Evolutionary conservation across 1,140 invertebrate species (phyloP).

Genomic region (Drosophila bipectinata): DNA sequence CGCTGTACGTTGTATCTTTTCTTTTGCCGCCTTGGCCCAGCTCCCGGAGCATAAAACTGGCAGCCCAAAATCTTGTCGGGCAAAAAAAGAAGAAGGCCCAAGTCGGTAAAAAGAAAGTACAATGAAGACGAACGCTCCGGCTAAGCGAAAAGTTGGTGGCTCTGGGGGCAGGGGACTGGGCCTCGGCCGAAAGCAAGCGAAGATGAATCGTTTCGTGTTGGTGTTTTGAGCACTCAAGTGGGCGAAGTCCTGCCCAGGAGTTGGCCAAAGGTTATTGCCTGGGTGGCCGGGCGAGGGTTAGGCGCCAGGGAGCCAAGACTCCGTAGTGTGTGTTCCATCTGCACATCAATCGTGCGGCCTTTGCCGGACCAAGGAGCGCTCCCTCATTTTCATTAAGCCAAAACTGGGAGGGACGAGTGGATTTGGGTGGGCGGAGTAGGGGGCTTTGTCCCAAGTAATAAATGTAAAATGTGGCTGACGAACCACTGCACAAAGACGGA

Average conservation of each 20-base stretch:
- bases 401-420: conserved; percentile 15
- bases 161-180: conserved; percentile 20
- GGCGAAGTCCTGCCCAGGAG: conserved; percentile 51
- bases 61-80: conserved; percentile 57
- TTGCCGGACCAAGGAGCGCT: conserved; percentile 49
- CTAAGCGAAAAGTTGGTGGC: conserved; percentile 63
- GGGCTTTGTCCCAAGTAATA: conserved; percentile 65
- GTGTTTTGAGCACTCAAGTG: conserved; percentile 76
- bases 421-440: conserved; percentile 11
- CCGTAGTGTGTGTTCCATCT: conserved; percentile 45
- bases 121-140: conserved; percentile 67
- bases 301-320: conserved; percentile 24
- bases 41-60: conserved; percentile 44
- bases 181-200: conserved; percentile 63
- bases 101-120: conserved; percentile 47
- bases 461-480: conserved; percentile 77
- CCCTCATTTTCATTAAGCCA: conserved; percentile 73
- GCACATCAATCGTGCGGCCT: conserved; percentile 70
- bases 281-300: neutral
- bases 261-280: conserved; percentile 51
- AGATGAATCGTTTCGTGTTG: conserved; percentile 81
- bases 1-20: conserved; percentile 36
- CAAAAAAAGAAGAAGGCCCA: conserved; percentile 35
- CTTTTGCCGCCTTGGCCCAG: conserved; percentile 14
- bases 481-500: conserved; percentile 67